A percentile compares a stretch with the other conserved stretches of the same genome.
These are phyloP conservation scores for Brachycybe producta DNA, from an alignment of 2,888 invertebrate genomes.

Conservation along the genomic window DNA sequence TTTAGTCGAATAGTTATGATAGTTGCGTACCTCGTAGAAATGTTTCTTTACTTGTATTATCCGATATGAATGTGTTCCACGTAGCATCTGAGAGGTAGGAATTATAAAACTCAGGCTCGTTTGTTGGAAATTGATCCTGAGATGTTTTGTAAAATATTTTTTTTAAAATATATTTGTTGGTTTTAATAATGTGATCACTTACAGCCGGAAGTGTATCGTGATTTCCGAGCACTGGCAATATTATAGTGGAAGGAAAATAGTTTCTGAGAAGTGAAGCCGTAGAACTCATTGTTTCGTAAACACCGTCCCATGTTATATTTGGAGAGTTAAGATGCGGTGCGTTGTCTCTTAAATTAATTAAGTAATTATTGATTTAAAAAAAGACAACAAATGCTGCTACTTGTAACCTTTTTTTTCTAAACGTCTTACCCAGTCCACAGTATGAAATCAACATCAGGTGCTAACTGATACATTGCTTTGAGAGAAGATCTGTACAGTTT, in stretches of 20 bases:
- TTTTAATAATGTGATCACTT: too few species aligned
- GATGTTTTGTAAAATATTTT: neutral
- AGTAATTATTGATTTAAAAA: neutral
- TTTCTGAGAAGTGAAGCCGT: slow-evolving; percentile 1
- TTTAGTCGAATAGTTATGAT: neutral
- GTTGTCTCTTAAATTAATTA: slow-evolving; percentile 1
- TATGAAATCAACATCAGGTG: slow-evolving; percentile 14
- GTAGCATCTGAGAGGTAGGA: slow-evolving; percentile 5
- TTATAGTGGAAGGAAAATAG: slow-evolving; percentile 1
- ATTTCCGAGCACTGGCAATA: slow-evolving; percentile 14
- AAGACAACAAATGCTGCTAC: neutral
- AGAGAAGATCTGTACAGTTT: slow-evolving; percentile 1
- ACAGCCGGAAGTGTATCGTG: slow-evolving; percentile 12
- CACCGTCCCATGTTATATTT: slow-evolving; percentile 2
- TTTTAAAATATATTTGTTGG: neutral
- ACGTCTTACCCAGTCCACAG: slow-evolving; percentile 16
- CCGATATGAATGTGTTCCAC: slow-evolving; percentile 9
- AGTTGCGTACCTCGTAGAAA: slow-evolving; percentile 3
- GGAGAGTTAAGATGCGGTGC: slow-evolving; percentile 4
- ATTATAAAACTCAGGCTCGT: slow-evolving; percentile 6
- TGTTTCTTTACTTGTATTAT: neutral
- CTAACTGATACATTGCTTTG: slow-evolving; percentile 8
- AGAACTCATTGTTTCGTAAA: slow-evolving; percentile 1
- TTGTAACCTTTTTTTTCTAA: too few species aligned
- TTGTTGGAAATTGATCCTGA: slow-evolving; percentile 6